Percentiles rank a stretch among this genome's conserved stretches.
These are phyloP conservation scores for Aporophyla nigra DNA, from an alignment of 2,888 invertebrate species.

Conservation along the genomic window DNA sequence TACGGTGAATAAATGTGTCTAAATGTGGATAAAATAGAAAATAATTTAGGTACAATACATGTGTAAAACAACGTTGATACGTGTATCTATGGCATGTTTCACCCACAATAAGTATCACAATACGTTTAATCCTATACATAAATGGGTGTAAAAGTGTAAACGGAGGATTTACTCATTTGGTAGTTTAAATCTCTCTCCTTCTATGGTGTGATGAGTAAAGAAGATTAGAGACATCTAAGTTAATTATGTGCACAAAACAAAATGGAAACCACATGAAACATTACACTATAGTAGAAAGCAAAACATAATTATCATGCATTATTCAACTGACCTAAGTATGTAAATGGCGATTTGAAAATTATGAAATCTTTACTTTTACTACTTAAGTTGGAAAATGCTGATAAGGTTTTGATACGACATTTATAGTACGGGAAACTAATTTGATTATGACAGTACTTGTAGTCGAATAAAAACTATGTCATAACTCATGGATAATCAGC, in stretches of 20 bases:
- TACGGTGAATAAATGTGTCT: too few species aligned
- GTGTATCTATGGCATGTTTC: too few species aligned
- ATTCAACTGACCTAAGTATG: constrained; percentile 17
- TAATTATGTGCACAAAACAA: background rate
- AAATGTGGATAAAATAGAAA: too few species aligned
- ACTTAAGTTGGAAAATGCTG: constrained; percentile 3
- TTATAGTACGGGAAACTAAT: background rate
- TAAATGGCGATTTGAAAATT: constrained; percentile 34
- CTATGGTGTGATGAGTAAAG: background rate
- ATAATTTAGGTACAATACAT: too few species aligned
- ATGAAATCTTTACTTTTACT: constrained; percentile 14
- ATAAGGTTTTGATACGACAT: constrained; percentile 1
- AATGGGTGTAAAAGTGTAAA: too few species aligned
- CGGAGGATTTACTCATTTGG: background rate
- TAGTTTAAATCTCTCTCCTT: background rate
- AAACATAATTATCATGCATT: constrained; percentile 33
- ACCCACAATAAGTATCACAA: too few species aligned
- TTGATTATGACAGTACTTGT: background rate
- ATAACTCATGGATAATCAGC: too few species aligned
- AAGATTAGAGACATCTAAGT: background rate
- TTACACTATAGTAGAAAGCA: constrained; percentile 37
- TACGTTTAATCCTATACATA: too few species aligned
- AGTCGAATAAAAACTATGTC: background rate
- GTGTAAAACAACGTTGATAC: too few species aligned
- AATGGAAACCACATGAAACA: constrained; percentile 2